A percentile compares a stretch with the other conserved stretches of the same genome.
Conservation (phyloP, 2,888 invertebrate species). For the Blastobasis lacticolella region DNA sequence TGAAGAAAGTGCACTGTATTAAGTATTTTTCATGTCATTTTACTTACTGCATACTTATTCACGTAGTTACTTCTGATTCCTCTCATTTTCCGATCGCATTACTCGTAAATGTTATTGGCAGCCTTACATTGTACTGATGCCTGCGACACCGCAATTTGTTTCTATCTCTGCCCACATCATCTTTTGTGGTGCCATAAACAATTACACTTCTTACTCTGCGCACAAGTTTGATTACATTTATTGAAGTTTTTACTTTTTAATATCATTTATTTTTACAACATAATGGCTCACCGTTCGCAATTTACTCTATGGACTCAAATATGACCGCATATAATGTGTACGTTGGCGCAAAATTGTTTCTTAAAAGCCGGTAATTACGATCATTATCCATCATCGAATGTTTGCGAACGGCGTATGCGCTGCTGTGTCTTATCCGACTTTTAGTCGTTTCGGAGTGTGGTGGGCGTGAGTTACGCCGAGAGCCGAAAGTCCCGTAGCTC, state of each 20-base stretch:
- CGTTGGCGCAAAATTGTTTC: slow-evolving; percentile 8
- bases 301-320: slow-evolving; percentile 20
- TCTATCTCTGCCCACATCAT: slow-evolving; percentile 48
- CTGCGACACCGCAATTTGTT: slow-evolving; percentile 54
- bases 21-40: too few relatives aligned
- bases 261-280: slow-evolving; percentile 38
- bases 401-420: slow-evolving; percentile 6
- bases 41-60: too few relatives aligned
- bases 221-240: slow-evolving; percentile 40
- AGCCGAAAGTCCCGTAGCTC: slow-evolving; percentile 14
- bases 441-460: slow-evolving; percentile 13
- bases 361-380: slow-evolving; percentile 9
- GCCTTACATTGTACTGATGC: slow-evolving; percentile 33
- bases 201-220: slow-evolving; percentile 41
- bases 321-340: slow-evolving; percentile 8
- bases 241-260: slow-evolving; percentile 25
- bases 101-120: slow-evolving; percentile 9
- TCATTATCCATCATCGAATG: slow-evolving; percentile 13
- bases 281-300: slow-evolving; percentile 31
- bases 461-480: slow-evolving; percentile 9
- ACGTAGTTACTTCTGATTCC: background rate
- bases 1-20: too few relatives aligned
- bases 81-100: background rate
- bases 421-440: slow-evolving; percentile 9
- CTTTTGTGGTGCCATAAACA: slow-evolving; percentile 45